Evolutionary conservation across 1,140 invertebrate genomes (phyloP), one percentile per base, ranked within the genome.

Genomic region (Tribolium castaneum): DNA sequence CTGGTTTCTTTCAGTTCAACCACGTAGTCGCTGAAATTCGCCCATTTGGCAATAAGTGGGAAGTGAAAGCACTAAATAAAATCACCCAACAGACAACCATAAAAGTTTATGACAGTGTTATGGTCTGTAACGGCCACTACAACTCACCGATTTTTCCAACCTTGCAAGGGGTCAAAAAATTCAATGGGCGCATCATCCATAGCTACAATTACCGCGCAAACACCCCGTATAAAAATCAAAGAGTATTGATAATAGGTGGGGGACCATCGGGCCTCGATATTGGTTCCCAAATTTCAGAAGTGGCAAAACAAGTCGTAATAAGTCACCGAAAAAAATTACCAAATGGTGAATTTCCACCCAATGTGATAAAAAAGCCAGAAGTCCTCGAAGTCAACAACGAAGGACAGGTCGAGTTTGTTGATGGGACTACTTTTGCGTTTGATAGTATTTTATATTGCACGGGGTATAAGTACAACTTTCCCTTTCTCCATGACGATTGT

Each of bases 251-350:
- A n/a, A 87, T 98, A 22, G 97, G 97, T 5, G 95, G 93, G 35
- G 95, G 95, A 10, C 93, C 95, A 6, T 97, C 96, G n/a, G 96
- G 95, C 2, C 90, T 93, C 89, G 96, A 97, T 86, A 92, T 97
- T 51, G 90, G 93, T 0, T 84, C 95, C 54, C 94, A 96, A 81
- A 90, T 97, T 80, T 90, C 93, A 6, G 84, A 85, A 59, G 89
- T 90, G 7, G 92, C 94, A 0, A 85, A 89, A 76, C 87, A 90
- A 76, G 93, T 95, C 56, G 62, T 70, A 7, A 72, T 75, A n/a
- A 66, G 59, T 35, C n/a, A 34, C 12, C 59, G 7, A 81, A 85
- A 6, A 81, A 89, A 50, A 84, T 81, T 0, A 72, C 89, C 5
- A 85, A 87, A 4, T 25, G 22, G 22, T 5, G 84, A 84, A 77